phyloP scores from a whole-genome alignment of 2,888 invertebrate species.

The Toxonevra muliebris region DNA sequence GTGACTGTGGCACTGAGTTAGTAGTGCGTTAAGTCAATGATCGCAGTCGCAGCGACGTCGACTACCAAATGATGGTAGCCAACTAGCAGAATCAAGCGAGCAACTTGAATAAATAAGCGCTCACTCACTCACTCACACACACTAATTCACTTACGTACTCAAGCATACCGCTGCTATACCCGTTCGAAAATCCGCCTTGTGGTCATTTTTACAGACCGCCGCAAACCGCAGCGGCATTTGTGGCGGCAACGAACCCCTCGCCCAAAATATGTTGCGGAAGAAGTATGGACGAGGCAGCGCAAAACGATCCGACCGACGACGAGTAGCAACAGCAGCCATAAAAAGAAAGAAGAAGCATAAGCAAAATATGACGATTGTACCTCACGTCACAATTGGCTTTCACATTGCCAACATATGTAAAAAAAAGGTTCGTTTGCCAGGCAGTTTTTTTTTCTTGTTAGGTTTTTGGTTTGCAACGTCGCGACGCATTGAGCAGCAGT shows the following conservation, averaged over 20 bases:
- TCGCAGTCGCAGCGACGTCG: conserved; percentile 48
- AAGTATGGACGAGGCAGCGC: neutral
- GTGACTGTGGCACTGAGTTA: conserved; percentile 64
- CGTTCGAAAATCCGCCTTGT: conserved; percentile 19
- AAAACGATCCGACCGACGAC: neutral
- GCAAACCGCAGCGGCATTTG: neutral
- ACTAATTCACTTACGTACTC: neutral
- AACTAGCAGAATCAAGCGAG: conserved; percentile 8
- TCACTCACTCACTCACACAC: neutral
- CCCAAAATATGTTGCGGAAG: conserved; percentile 2
- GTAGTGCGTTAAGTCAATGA: conserved; percentile 63
- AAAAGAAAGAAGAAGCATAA: no score
- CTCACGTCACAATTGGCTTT: conserved; percentile 29
- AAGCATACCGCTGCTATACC: conserved; percentile 3
- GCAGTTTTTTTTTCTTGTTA: no score
- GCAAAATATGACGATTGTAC: neutral
- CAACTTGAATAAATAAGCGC: conserved; percentile 25
- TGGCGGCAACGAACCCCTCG: neutral
- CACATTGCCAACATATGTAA: conserved; percentile 21
- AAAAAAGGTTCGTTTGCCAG: no score
- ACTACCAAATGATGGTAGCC: conserved; percentile 10
- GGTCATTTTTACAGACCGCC: conserved; percentile 10
- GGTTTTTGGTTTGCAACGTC: neutral
- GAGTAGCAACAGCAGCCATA: neutral
- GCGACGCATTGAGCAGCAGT: conserved; percentile 9